Evolutionary conservation across 2,888 invertebrate species (phyloP).

Genomic region (Bruchidius siliquastri): DNA sequence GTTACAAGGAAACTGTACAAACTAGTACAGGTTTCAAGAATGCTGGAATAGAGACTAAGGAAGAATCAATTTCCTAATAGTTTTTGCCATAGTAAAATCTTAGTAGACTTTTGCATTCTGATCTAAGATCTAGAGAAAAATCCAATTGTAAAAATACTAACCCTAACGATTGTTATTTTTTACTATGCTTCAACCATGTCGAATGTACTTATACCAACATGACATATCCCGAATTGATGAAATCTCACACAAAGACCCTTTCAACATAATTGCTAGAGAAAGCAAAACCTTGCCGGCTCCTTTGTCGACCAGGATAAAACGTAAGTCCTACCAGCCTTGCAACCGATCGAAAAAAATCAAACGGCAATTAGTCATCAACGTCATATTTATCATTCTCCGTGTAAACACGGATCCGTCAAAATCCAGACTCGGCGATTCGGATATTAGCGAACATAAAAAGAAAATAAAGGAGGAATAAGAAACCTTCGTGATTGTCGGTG

Average conservation of each 20-base stretch:
- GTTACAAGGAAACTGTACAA: no score
- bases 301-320: not conserved
- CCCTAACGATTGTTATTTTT: no score
- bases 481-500: not conserved
- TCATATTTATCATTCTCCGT: not conserved
- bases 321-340: not conserved
- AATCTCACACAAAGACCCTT: not conserved
- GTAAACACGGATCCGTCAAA: not conserved
- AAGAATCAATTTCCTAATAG: no score
- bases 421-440: not conserved
- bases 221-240: not conserved
- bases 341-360: not conserved
- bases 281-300: not conserved
- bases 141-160: no score
- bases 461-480: not conserved
- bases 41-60: no score
- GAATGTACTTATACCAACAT: not conserved
- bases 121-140: no score
- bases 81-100: no score
- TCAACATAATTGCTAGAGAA: not conserved
- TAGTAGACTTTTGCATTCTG: no score
- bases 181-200: not conserved
- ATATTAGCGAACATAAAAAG: not conserved
- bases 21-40: no score
- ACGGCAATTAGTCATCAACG: not conserved